phyloP scores from a whole-genome alignment of 2,113 vertebrate genomes.

The Mobula hypostoma region DNA sequence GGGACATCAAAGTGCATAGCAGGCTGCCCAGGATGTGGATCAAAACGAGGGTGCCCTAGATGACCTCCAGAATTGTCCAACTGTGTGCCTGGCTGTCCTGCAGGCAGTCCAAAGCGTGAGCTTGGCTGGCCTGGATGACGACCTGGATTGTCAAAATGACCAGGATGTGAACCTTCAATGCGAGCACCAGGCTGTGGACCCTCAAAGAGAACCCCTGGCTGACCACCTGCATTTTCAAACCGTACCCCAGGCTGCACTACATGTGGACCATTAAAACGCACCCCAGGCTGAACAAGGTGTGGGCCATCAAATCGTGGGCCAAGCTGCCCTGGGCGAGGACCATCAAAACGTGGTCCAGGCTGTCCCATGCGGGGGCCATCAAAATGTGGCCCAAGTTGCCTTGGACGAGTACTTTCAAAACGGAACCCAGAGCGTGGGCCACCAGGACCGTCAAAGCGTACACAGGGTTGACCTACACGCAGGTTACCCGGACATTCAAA shows the following conservation, averaged over 20 bases:
- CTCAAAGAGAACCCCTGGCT: slow-evolving; percentile 8
- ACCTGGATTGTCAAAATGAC: slow-evolving; percentile 12
- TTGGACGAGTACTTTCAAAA: not conserved
- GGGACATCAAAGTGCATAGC: slow-evolving; percentile 58
- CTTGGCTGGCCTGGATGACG: not conserved
- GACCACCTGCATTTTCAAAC: slow-evolving; percentile 9
- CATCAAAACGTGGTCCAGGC: slow-evolving; percentile 41
- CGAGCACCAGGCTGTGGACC: slow-evolving; percentile 38
- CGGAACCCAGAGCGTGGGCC: not conserved
- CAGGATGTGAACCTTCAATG: slow-evolving; percentile 52
- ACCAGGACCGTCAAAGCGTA: slow-evolving; percentile 40
- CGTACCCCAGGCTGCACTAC: not conserved
- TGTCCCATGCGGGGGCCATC: slow-evolving; percentile 51
- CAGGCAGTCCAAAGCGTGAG: slow-evolving; percentile 45
- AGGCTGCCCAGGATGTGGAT: slow-evolving; percentile 60
- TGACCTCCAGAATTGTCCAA: slow-evolving; percentile 57
- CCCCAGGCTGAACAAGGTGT: not conserved
- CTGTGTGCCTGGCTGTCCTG: slow-evolving; percentile 57
- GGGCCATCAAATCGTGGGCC: slow-evolving; percentile 41
- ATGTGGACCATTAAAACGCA: slow-evolving; percentile 5
- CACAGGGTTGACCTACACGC: slow-evolving; percentile 21
- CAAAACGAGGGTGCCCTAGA: slow-evolving; percentile 60
- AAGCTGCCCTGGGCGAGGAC: slow-evolving; percentile 40
- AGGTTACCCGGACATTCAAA: slow-evolving; percentile 55
- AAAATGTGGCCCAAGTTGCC: slow-evolving; percentile 64